Evolutionary conservation across 2,888 invertebrate genomes (phyloP), one percentile per base, ranked within the genome.

Genomic region (Trichogramma dendrolimi): DNA sequence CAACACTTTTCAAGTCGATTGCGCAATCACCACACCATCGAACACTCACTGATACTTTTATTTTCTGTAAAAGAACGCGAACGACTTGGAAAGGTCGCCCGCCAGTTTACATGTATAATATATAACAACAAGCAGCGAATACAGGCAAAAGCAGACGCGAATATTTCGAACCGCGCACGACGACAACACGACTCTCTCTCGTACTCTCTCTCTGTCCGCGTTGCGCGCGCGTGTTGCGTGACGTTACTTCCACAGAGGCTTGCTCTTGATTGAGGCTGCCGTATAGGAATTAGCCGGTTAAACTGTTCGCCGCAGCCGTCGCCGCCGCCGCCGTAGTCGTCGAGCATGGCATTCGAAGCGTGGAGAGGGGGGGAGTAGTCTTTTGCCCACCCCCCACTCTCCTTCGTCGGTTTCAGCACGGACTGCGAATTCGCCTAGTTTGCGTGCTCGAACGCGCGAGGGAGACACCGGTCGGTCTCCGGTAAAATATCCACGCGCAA

Each of bases 221-320:
- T 27, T 27, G 60, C 58, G 63, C 54, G 61, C 51, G 50, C 52
- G 53, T 49, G 57, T 50, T 49, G 47, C 40, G 64, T 61, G 75
- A 75, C 76, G 76, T 72, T 76, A 72, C 77, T 77, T 75, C 75
- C 77, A 69, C 75, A 76, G 75, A 75, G 71, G 75, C 77, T 77
- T 78, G 76, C 72, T 77, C 71, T 77, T 78, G 75, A 79, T 79
- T 79, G 79, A 79, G 75, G 46, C n/a, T 46, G 46, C n/a, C n/a
- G n/a, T 27, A 61, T 53, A 42, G 55, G 75, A 79, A 77, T 78
- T 79, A 76, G 76, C 76, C 73, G 72, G 72, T 77, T 78, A 77
- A 78, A 78, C 64, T 62, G 61, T 61, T 63, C 64, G 71, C 63
- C 69, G 65, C 68, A 44, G 46, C 60, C 46, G 70, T 67, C 67